phyloP scores from a whole-genome alignment of 2,888 invertebrate species.

The Calliopum simillimum region DNA sequence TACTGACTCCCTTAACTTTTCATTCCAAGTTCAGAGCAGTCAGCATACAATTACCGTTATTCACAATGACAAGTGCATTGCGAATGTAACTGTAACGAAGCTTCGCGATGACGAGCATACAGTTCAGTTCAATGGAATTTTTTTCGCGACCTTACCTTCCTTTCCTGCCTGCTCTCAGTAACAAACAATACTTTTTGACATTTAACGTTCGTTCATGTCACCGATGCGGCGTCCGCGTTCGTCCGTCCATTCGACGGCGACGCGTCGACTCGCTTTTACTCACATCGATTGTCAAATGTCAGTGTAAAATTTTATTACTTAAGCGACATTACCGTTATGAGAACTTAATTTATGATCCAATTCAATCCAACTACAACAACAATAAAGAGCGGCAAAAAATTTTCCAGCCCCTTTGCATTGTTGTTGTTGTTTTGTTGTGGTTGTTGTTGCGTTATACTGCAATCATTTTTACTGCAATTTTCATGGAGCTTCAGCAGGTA shows the following conservation, averaged over 20 bases:
- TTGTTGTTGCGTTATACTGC: constrained; percentile 44
- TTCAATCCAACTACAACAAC: constrained; percentile 45
- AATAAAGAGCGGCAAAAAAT: constrained; percentile 46
- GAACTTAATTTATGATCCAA: constrained; percentile 66
- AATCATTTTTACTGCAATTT: constrained; percentile 59
- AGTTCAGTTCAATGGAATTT: not conserved
- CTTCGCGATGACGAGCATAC: not conserved
- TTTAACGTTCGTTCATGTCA: constrained; percentile 39
- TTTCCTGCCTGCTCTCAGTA: no score
- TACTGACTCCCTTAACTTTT: constrained; percentile 1
- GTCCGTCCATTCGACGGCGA: constrained; percentile 32
- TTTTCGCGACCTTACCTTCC: constrained; percentile 16
- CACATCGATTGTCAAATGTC: constrained; percentile 65
- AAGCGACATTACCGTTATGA: constrained; percentile 64
- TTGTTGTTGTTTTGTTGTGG: constrained; percentile 41
- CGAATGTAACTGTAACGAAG: no score
- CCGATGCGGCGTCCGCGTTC: no score
- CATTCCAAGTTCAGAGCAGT: not conserved
- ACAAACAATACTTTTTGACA: constrained; percentile 27
- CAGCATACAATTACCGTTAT: not conserved
- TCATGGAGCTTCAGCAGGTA: constrained; percentile 36
- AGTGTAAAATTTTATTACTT: constrained; percentile 65
- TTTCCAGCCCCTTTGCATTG: constrained; percentile 40
- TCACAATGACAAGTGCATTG: constrained; percentile 30
- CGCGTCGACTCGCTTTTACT: constrained; percentile 35